phyloP scores from a whole-genome alignment of 2,888 invertebrate genomes.

The Dasypogon diadema region DNA sequence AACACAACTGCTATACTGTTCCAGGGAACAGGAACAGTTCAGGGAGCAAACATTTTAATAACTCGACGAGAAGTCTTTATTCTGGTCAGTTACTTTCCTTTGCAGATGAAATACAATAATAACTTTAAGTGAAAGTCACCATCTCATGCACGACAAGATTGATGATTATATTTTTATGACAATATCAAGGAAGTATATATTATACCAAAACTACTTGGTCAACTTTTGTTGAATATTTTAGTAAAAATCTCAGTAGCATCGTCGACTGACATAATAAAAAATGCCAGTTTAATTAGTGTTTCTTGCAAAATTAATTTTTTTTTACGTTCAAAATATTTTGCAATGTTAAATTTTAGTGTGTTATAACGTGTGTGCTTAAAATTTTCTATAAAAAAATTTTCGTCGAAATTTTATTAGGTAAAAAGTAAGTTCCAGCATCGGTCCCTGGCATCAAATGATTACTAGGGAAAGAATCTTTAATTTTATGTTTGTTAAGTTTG shows the following conservation, averaged over 20 bases:
- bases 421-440: background rate
- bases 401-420: conserved; percentile 18
- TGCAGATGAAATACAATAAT: too few species aligned
- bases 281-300: conserved; percentile 52
- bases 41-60: too few species aligned
- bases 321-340: conserved; percentile 53
- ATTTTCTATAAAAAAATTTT: conserved; percentile 35
- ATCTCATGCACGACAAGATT: too few species aligned
- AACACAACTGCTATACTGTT: too few species aligned
- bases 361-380: conserved; percentile 52
- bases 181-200: too few species aligned
- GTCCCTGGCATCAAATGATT: conserved; percentile 3
- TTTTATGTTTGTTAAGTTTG: conserved; percentile 6
- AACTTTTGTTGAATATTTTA: too few species aligned
- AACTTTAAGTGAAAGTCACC: too few species aligned
- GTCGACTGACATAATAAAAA: conserved; percentile 36
- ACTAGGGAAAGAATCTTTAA: background rate
- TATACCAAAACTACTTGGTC: too few species aligned
- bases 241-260: conserved; percentile 45
- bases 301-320: conserved; percentile 46
- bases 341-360: conserved; percentile 55
- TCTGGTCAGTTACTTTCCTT: too few species aligned
- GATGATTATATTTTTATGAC: too few species aligned
- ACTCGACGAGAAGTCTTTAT: too few species aligned
- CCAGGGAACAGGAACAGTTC: too few species aligned